A percentile compares a stretch with the other conserved stretches of the same genome.
These are phyloP conservation scores for Alviniconcha marisindica DNA, from an alignment of 1,140 invertebrate species.

Conservation along the genomic window DNA sequence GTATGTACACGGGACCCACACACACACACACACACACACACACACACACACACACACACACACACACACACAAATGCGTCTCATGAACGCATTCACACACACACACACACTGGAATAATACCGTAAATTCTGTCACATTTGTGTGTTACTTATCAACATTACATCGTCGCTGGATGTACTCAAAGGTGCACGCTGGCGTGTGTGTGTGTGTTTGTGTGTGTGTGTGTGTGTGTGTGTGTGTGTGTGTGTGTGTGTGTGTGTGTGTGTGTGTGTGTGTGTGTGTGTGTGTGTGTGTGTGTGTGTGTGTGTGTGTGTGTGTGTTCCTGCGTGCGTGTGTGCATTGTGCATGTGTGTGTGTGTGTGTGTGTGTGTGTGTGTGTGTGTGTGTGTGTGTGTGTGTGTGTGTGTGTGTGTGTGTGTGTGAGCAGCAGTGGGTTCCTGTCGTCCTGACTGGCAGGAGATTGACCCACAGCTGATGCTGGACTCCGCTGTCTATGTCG, in stretches of 20 bases:
- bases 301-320: not conserved
- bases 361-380: too few relatives aligned
- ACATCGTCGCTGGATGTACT: not conserved
- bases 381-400: too few relatives aligned
- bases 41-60: not conserved
- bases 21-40: not conserved
- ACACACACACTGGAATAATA: too few relatives aligned
- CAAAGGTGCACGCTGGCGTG: not conserved
- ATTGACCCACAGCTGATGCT: slow-evolving; percentile 71
- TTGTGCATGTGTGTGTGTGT: too few relatives aligned
- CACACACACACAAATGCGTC: not conserved
- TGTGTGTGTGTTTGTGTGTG: not conserved
- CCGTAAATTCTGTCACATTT: too few relatives aligned
- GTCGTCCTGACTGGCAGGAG: slow-evolving; percentile 69
- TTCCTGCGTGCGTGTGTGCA: too few relatives aligned
- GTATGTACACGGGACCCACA: not conserved
- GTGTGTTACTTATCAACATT: too few relatives aligned
- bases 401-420: too few relatives aligned
- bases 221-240: not conserved
- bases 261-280: not conserved
- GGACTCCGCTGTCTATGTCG: slow-evolving; percentile 69
- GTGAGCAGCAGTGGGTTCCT: too few relatives aligned
- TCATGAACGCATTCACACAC: too few relatives aligned
- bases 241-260: not conserved
- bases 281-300: not conserved